Conservation (phyloP, 2,113 vertebrate species). For the Bubo blakistoni region DNA sequence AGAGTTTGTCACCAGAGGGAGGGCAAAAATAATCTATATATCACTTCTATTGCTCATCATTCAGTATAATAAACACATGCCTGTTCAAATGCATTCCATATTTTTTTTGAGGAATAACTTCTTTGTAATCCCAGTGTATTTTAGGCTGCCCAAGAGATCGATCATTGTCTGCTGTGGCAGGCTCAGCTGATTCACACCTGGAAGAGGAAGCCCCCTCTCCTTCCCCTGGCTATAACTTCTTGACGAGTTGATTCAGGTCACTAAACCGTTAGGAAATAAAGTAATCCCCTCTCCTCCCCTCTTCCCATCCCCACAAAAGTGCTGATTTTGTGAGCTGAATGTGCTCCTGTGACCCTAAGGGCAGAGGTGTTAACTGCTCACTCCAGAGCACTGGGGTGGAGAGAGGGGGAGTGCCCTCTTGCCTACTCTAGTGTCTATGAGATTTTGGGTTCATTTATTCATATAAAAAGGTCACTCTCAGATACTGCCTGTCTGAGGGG, state of each 20-base stretch:
- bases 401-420: background rate
- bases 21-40: background rate
- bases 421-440: fast-evolving
- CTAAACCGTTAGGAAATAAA: background rate
- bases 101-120: background rate
- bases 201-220: background rate
- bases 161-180: background rate
- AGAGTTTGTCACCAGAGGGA: background rate
- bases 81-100: background rate
- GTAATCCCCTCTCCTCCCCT: background rate
- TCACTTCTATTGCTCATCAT: background rate
- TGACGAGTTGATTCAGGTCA: background rate
- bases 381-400: background rate
- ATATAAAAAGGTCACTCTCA: background rate
- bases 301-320: background rate
- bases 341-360: background rate
- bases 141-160: background rate
- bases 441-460: background rate
- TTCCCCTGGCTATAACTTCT: background rate
- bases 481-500: background rate
- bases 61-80: background rate
- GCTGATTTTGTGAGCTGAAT: background rate
- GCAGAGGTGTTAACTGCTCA: background rate
- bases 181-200: background rate
- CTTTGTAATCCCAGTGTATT: background rate